Conservation (phyloP, 30 jellyfish, hydroid and myxozoan species). For the Cassiopea andromeda region DNA sequence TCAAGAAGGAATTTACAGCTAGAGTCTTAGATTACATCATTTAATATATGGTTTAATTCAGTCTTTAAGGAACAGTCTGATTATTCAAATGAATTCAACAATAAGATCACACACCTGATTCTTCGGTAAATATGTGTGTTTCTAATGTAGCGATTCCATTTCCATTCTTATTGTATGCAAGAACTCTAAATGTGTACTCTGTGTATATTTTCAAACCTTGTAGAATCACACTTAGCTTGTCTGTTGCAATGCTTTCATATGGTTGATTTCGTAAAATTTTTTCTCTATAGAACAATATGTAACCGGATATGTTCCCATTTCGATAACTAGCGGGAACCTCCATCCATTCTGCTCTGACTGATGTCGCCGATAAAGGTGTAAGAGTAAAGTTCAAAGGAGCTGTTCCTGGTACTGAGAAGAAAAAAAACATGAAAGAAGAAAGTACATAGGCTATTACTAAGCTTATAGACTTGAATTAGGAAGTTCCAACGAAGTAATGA, state of each 20-base stretch:
- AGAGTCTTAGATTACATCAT: too few relatives aligned
- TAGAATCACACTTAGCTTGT: slow-evolving; percentile 17
- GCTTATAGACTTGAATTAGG: too few relatives aligned
- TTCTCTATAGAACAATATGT: slow-evolving; percentile 61
- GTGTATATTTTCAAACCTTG: slow-evolving; percentile 60
- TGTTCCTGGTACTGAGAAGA: slow-evolving; percentile 37
- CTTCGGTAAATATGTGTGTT: slow-evolving; percentile 30
- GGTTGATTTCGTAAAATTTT: slow-evolving; percentile 34
- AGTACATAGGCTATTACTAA: not conserved
- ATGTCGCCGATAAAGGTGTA: slow-evolving; percentile 48
- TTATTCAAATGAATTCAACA: not conserved
- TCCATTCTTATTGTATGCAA: slow-evolving; percentile 75
- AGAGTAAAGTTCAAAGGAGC: slow-evolving; percentile 61
- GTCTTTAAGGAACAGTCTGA: too few relatives aligned
- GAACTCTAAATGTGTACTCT: slow-evolving; percentile 64
- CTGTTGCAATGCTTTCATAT: slow-evolving; percentile 58
- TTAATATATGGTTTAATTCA: too few relatives aligned
- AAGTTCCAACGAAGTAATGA: too few relatives aligned
- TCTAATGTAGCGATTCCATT: slow-evolving; percentile 78
- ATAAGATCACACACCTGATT: slow-evolving; percentile 36
- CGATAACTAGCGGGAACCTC: slow-evolving; percentile 25
- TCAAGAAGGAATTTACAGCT: too few relatives aligned
- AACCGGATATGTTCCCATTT: slow-evolving; percentile 65
- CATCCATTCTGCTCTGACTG: slow-evolving; percentile 59
- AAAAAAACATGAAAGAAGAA: not conserved